A percentile compares a stretch with the other conserved stretches of the same genome.
Conservation (phyloP, 2,888 invertebrate genomes). For the Drosophila borealis region DNA sequence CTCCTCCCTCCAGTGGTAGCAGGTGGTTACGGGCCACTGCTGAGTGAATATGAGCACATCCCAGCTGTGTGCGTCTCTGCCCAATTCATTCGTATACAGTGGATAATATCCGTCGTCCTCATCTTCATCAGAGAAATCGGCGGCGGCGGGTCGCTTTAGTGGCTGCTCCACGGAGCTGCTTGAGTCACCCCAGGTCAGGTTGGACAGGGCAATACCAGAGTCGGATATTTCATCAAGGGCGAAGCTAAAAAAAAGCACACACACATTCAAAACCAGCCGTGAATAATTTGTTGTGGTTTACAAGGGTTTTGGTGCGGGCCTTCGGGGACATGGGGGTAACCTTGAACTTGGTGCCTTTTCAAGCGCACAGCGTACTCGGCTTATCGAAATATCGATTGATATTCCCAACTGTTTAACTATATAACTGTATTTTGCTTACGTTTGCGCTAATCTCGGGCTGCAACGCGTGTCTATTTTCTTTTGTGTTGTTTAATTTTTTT, state of each 20-base stretch:
- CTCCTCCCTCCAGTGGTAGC: slow-evolving; percentile 89
- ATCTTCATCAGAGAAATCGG: slow-evolving; percentile 52
- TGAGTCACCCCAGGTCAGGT: slow-evolving; percentile 53
- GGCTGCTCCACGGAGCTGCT: slow-evolving; percentile 62
- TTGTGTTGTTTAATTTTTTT: slow-evolving; percentile 15
- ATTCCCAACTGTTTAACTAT: not conserved
- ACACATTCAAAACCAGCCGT: not conserved
- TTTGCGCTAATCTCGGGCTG: slow-evolving; percentile 4
- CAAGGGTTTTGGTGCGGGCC: not conserved
- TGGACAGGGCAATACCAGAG: slow-evolving; percentile 39
- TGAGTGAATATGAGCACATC: slow-evolving; percentile 93
- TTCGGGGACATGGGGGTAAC: slow-evolving; percentile 43
- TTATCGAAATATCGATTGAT: slow-evolving; percentile 50
- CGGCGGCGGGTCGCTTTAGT: slow-evolving; percentile 39
- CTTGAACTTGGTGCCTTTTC: slow-evolving; percentile 64
- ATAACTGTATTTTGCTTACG: slow-evolving; percentile 4
- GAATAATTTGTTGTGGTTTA: slow-evolving; percentile 27
- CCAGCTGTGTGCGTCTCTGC: slow-evolving; percentile 86
- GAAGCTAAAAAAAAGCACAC: slow-evolving; percentile 33
- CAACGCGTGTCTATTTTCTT: not conserved
- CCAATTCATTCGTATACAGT: slow-evolving; percentile 21
- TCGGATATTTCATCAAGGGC: slow-evolving; percentile 39
- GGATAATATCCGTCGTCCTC: slow-evolving; percentile 57
- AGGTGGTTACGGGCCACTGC: slow-evolving; percentile 91
- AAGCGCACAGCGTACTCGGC: slow-evolving; percentile 17